Percentiles rank a stretch among this genome's conserved stretches.
Evolutionary conservation across 2,888 invertebrate genomes (phyloP).

Genomic region (Exephanes ischioxanthus): DNA sequence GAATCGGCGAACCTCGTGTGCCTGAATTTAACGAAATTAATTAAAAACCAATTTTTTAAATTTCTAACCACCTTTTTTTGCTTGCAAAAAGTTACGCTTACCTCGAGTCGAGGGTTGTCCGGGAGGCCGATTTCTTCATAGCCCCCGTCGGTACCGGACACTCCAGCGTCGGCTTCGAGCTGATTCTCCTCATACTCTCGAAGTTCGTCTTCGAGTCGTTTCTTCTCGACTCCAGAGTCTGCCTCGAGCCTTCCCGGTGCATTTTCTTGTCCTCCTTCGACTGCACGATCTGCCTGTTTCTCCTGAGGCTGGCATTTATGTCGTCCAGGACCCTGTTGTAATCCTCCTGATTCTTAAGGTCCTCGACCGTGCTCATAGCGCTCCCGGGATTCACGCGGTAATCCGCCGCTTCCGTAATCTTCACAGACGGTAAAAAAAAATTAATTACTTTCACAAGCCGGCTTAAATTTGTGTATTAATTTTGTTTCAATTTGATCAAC

Average conservation of each 20-base stretch:
- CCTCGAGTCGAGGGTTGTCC: constrained; percentile 78
- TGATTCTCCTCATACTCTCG: constrained; percentile 71
- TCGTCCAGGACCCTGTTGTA: constrained; percentile 78
- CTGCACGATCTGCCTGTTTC: constrained; percentile 68
- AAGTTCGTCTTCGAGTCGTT: constrained; percentile 73
- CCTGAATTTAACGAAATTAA: constrained; percentile 58
- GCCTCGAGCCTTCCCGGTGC: constrained; percentile 73
- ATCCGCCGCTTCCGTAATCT: constrained; percentile 69
- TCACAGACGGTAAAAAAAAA: background rate
- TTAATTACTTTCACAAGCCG: background rate
- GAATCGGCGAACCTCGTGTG: constrained; percentile 74
- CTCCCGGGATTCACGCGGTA: constrained; percentile 61
- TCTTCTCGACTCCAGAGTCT: constrained; percentile 74
- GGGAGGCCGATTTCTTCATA: constrained; percentile 76
- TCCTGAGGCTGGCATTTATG: constrained; percentile 76
- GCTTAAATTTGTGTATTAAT: background rate
- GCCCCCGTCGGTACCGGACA: constrained; percentile 59
- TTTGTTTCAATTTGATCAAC: background rate
- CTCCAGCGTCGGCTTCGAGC: constrained; percentile 71
- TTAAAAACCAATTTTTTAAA: background rate
- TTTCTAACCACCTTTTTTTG: background rate
- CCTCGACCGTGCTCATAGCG: constrained; percentile 66
- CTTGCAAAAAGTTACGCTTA: constrained; percentile 52
- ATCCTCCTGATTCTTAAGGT: constrained; percentile 74
- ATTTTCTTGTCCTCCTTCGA: constrained; percentile 73